Evolutionary conservation across 2,888 invertebrate genomes (phyloP), one percentile per base, ranked within the genome.

Genomic region (Apamea crenata): DNA sequence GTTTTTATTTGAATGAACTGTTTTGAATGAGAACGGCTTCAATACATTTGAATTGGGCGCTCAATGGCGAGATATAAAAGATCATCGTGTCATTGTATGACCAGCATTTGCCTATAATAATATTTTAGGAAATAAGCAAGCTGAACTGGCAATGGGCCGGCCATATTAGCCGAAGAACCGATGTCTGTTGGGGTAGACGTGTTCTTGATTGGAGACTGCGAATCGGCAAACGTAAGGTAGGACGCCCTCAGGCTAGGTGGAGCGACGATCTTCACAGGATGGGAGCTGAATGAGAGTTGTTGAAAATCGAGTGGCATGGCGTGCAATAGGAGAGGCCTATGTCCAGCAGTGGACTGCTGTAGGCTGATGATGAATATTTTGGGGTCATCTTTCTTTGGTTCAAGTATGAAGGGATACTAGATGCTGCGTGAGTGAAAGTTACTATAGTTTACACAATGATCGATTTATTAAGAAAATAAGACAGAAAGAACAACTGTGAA

Each of bases 1-100:
- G 53, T 70, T 70, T 84, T 79, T 73, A 82, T 82, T 78, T 82
- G 84, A 84, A 82, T 78, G 78, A 82, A 81, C 77, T 81, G 71
- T 68, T 83, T 83, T 81, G 77, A 82, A 84, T 74, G 73, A 69
- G 73, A 79, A 70, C 63, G 63, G 70, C 66, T 78, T 76, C 82
- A 69, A 76, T 82, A 76, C 53, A 76, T 76, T 63, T 76, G 68
- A 76, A 81, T 82, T 53, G 59, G 78, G 68, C 14, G 44, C 61
- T 75, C 61, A 16, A 18, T 80, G 32, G 21, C 2, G 32, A 29
- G 16, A n/a, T 61, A 18, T 44, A 47, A 56, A 47, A 29, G 56
- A 68, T 66, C 75, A 40, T 78, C 59, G 21, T 70, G n/a, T 50
- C 50, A 50, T 50, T 50, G 50, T 53, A 18, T 12, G 44, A 18